Evolutionary conservation across 2,113 vertebrate genomes (phyloP).

Genomic region (Lathamus discolor): DNA sequence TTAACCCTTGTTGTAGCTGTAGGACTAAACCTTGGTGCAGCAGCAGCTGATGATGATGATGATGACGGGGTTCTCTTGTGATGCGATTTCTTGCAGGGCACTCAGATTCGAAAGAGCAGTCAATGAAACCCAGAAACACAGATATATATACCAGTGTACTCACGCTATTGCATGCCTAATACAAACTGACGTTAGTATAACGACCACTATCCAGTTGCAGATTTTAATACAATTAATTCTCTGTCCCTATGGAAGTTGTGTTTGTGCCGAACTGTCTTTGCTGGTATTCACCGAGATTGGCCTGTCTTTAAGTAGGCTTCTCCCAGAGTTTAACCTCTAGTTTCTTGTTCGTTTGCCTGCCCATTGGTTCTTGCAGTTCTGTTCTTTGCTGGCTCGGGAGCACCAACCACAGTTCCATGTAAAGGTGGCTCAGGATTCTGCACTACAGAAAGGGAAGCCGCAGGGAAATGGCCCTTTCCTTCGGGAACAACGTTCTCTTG

Average conservation of each 20-base stretch:
- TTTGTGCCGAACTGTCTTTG: constrained; percentile 79
- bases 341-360: constrained; percentile 46
- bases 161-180: constrained; percentile 87
- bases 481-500: not conserved
- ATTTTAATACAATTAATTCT: constrained; percentile 65
- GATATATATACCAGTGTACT: constrained; percentile 79
- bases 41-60: not conserved
- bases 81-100: constrained; percentile 69
- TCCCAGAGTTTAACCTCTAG: constrained; percentile 52
- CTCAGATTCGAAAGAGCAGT: constrained; percentile 59
- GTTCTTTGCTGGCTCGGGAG: constrained; percentile 35
- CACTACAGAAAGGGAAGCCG: not conserved
- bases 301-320: constrained; percentile 69
- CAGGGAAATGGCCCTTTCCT: not conserved
- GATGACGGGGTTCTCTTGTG: constrained; percentile 61
- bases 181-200: constrained; percentile 76
- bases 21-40: constrained; percentile 66
- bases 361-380: constrained; percentile 15
- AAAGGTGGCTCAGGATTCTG: constrained; percentile 29
- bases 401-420: not conserved
- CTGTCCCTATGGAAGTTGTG: constrained; percentile 77
- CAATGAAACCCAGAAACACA: not conserved
- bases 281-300: constrained; percentile 69
- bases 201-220: constrained; percentile 68
- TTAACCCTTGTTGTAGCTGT: constrained; percentile 69